Base-by-base conservation (phyloP, 1,140 invertebrate genomes). In the Eubasilissa regina region DNA sequence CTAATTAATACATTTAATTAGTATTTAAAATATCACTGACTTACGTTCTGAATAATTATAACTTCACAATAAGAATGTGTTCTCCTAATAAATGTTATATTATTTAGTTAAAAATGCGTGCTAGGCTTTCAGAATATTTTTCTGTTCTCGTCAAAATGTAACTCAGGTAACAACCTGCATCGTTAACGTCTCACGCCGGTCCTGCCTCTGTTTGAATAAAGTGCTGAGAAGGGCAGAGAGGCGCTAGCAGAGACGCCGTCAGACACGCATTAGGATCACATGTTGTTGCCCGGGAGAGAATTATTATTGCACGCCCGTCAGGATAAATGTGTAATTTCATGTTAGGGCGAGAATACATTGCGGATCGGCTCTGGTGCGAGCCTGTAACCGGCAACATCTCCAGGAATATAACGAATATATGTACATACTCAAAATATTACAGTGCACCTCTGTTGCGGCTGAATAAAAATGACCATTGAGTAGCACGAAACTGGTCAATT, bases 251-350 rank as follows among this genome's bases (percentile, higher is more conserved):
- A 17, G 19, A 56, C 58, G 58, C 58, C 58, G 58, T 21, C 58
- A 62, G 58, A 35, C 19, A 21, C 58, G 58, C 58, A 62, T 56
- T 56, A 56, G 53, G 53, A 17, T 51, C 58, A 9, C 58, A 21
- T 21, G 58, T 56, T n/a, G 12, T 6, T 13, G 58, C 19, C 17
- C 4, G 17, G 58, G 8, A 62, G 58, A 0, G 25, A 12, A 56
- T 35, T 35, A 35, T 35, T 35, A 35, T 35, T 35, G 48, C 48
- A 8, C 48, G 48, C 1, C 25, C 25, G 11, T 51, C 48, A 35
- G 25, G 25, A 35, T 35, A 35, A 35, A 35, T 35, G 25, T 35
- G 25, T 35, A 35, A 35, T 12, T 51, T 15, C 48, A 15, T 13
- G 60, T 64, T 64, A 21, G n/a, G 19, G n/a, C 60, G 13, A 0